Evolutionary conservation across 2,113 vertebrate species (phyloP).

Genomic region (Paramormyrops kingsleyae): DNA sequence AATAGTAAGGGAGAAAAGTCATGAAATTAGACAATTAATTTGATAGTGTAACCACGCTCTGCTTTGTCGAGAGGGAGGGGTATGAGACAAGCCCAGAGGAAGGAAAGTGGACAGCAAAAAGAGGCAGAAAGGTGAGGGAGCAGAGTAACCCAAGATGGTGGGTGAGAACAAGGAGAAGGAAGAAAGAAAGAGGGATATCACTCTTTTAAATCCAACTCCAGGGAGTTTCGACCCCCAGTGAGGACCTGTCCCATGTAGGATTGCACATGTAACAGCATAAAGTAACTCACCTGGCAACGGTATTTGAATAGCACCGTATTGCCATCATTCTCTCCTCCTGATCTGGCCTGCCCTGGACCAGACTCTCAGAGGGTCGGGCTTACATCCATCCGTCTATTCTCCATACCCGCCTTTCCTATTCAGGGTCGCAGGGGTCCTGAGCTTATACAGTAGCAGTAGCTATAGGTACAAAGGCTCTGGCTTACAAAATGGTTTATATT

Average conservation of each 20-base stretch:
- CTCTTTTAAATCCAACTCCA: neutral
- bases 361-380: neutral
- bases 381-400: neutral
- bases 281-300: neutral
- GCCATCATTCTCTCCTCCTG: neutral
- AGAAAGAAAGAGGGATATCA: neutral
- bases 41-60: neutral
- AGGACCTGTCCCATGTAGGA: neutral
- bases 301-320: neutral
- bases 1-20: neutral
- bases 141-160: neutral
- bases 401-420: neutral
- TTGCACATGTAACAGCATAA: neutral
- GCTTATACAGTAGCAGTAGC: neutral
- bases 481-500: neutral
- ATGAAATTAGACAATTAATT: neutral
- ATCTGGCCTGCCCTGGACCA: neutral
- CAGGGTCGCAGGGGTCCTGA: neutral
- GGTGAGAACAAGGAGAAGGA: neutral
- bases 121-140: neutral
- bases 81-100: neutral
- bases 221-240: neutral
- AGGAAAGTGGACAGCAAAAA: neutral
- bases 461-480: neutral
- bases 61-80: neutral